Base-by-base conservation (phyloP, 2,113 vertebrate species). In the Calyptomena viridis region DNA sequence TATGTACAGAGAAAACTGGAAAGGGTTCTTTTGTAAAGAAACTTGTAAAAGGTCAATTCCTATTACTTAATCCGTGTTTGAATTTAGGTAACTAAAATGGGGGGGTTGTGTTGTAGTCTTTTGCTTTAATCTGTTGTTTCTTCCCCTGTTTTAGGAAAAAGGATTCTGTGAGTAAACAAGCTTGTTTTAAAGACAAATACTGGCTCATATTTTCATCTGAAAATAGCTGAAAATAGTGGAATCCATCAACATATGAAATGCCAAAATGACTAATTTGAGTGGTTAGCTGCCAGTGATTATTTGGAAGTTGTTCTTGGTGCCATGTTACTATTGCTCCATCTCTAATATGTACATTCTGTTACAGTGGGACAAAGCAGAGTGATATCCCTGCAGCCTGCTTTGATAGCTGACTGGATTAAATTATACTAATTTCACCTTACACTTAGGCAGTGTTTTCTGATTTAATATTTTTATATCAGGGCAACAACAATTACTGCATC, bases 241-340 rank as follows among this genome's bases (percentile, higher is more conserved):
- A 80, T 73, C 63, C 33, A 40, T 90, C 59, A 80, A n/a, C 40
- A 47, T 44, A 37, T 1, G 1, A 89, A 87, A 69, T 66, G 71
- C 87, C 87, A 85, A 22, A 82, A 84, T 94, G 23, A 80, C 62
- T 95, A 69, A 91, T 94, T 79, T 73, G 78, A 85, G 60, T 58
- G 76, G n/a, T 82, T 72, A 58, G 56, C 74, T 95, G 89, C 71
- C 81, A 90, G 59, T 71, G 55, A 75, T 83, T 67, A 88, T 80
- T 67, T 87, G 35, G 69, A 94, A 89, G 49, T 89, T 50, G 47
- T 77, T 84, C 47, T 63, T 60, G 14, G 66, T 94, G 47, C 77
- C 49, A 5, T 62, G 50, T 88, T 77, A 11, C 33, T 77, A 5
- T 74, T 93, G 33, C 25, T 95, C 3, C 21, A 11, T 91, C 74